These are phyloP conservation scores for Sarcophaga carnaria DNA, from an alignment of 2,888 invertebrate species.

Conservation along the genomic window DNA sequence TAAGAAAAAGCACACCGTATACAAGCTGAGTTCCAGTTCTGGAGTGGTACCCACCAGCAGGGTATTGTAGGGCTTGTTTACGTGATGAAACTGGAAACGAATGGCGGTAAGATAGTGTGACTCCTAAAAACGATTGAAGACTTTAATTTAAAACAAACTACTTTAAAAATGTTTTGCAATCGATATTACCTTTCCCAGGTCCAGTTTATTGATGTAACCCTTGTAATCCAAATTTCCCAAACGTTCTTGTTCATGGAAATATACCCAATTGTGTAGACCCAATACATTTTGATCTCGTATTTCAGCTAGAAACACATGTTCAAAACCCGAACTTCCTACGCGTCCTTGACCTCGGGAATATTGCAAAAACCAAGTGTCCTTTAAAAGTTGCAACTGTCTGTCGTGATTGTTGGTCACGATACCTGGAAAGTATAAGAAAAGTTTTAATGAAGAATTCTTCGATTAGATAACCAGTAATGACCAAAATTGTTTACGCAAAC, in stretches of 20 bases:
- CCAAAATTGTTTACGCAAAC: no score
- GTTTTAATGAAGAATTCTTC: no score
- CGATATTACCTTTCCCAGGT: slow-evolving; percentile 74
- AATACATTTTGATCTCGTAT: slow-evolving; percentile 74
- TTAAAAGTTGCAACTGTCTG: slow-evolving; percentile 74
- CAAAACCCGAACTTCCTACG: slow-evolving; percentile 78
- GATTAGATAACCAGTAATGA: no score
- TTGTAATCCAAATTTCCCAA: slow-evolving; percentile 77
- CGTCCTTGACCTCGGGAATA: slow-evolving; percentile 75
- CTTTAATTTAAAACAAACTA: background rate
- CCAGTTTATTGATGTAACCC: slow-evolving; percentile 73
- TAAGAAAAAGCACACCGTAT: slow-evolving; percentile 76
- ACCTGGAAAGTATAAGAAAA: slow-evolving; percentile 64
- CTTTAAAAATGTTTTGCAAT: background rate
- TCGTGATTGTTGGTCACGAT: slow-evolving; percentile 73
- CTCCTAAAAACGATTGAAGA: slow-evolving; percentile 60
- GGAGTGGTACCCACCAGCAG: slow-evolving; percentile 77
- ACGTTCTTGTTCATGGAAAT: slow-evolving; percentile 77
- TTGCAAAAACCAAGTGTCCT: slow-evolving; percentile 77
- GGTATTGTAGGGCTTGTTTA: slow-evolving; percentile 73
- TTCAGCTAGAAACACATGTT: slow-evolving; percentile 78
- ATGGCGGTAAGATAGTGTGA: slow-evolving; percentile 70
- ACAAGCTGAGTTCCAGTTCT: slow-evolving; percentile 77
- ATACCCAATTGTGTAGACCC: slow-evolving; percentile 78
- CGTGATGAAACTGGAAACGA: slow-evolving; percentile 74